Percentiles rank a stretch among this genome's conserved stretches.
phyloP scores from a whole-genome alignment of 1,140 invertebrate species.

The Pogonognathellus flavescens region DNA sequence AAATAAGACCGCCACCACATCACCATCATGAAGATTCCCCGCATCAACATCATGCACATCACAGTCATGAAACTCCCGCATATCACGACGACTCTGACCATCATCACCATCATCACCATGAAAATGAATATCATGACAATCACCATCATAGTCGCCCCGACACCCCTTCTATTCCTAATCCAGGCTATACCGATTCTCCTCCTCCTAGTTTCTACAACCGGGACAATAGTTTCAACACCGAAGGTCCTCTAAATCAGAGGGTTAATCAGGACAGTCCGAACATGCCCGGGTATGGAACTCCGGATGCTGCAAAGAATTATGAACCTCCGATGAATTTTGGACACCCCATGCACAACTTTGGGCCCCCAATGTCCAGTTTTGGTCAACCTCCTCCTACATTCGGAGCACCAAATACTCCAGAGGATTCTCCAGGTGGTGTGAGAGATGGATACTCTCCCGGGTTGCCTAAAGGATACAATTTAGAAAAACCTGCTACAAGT shows the following conservation, averaged over 20 bases:
- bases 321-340: slow-evolving; percentile 57
- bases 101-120: background rate
- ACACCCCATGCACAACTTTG: slow-evolving; percentile 60
- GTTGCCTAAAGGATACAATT: background rate
- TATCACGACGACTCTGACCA: background rate
- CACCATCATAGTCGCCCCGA: background rate
- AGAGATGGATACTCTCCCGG: slow-evolving; percentile 18
- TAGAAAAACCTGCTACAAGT: background rate
- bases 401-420: background rate
- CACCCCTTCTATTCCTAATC: background rate
- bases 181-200: background rate
- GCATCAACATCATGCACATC: background rate
- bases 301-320: background rate
- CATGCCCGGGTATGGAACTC: slow-evolving; percentile 7
- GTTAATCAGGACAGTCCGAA: background rate
- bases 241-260: background rate
- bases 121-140: background rate
- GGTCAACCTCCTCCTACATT: slow-evolving; percentile 56
- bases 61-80: background rate
- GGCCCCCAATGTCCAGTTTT: slow-evolving; percentile 48
- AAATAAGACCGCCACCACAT: background rate
- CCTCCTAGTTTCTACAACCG: background rate
- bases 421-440: background rate
- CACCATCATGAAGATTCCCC: background rate
- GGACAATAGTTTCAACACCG: background rate